Evolutionary conservation across 2,888 invertebrate genomes (phyloP).

Genomic region (Sycophila texana): DNA sequence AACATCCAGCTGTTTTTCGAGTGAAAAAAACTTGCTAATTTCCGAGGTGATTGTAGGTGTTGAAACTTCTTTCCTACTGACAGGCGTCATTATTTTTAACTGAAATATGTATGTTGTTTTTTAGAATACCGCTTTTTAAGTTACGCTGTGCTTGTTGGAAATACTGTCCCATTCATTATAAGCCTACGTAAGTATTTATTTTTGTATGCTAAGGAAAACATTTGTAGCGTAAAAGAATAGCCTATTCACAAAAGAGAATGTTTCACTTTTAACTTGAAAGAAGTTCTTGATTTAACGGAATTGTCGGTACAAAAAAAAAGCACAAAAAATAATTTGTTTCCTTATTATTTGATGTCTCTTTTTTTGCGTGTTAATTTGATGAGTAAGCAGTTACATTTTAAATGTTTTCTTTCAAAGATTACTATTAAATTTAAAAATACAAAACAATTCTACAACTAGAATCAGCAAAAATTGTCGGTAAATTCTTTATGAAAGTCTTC

Average conservation of each 20-base stretch:
- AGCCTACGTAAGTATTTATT: conserved; percentile 48
- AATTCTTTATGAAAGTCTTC: no score
- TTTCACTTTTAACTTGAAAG: conserved; percentile 11
- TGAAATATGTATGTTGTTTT: conserved; percentile 40
- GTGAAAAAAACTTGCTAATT: conserved; percentile 14
- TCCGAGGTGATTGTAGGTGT: conserved; percentile 38
- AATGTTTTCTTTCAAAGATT: neutral
- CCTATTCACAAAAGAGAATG: conserved; percentile 26
- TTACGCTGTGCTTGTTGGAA: conserved; percentile 41
- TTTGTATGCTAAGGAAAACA: conserved; percentile 37
- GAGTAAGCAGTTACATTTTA: neutral
- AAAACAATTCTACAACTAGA: no score
- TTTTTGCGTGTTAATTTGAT: neutral
- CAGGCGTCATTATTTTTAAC: conserved; percentile 25
- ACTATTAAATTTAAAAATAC: no score
- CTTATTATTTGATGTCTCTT: neutral
- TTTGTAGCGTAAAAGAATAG: conserved; percentile 29
- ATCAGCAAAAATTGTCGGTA: no score
- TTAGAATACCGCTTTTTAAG: conserved; percentile 39
- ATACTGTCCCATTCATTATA: conserved; percentile 46
- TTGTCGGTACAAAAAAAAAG: neutral
- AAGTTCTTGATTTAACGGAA: conserved; percentile 18
- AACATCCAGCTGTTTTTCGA: no score
- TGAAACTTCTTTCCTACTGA: conserved; percentile 33
- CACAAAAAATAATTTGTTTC: neutral